These are phyloP conservation scores for Clarias gariepinus DNA, from an alignment of 2,113 vertebrate genomes.

Conservation along the genomic window DNA sequence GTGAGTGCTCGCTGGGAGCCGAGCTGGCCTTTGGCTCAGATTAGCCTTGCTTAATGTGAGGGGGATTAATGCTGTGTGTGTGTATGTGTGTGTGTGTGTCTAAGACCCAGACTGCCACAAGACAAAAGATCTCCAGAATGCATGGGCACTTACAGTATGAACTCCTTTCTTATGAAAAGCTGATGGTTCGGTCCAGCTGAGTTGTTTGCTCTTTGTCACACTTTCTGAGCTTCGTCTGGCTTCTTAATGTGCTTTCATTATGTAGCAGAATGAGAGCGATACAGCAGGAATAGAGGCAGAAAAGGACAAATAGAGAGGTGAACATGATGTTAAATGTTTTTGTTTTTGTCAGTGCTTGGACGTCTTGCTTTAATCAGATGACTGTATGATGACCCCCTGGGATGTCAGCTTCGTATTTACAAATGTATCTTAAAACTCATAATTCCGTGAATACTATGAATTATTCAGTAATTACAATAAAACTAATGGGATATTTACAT, in stretches of 20 bases:
- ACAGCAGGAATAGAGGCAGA: background rate
- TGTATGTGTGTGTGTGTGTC: background rate
- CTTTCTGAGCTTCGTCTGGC: background rate
- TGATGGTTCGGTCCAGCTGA: slow-evolving; percentile 6
- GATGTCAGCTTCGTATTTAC: background rate
- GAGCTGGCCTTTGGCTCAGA: slow-evolving; percentile 44
- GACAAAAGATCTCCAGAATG: slow-evolving; percentile 25
- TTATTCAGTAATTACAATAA: background rate
- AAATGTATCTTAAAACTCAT: background rate
- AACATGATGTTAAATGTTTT: background rate
- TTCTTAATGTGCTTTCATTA: background rate
- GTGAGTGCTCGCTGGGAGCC: slow-evolving; percentile 29
- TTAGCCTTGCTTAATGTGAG: slow-evolving; percentile 45
- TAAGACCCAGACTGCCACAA: background rate
- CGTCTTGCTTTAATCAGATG: background rate
- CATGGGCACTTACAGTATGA: background rate
- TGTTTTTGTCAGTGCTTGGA: background rate
- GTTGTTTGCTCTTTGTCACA: background rate
- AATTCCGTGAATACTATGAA: background rate
- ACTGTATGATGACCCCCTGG: background rate
- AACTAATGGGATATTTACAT: background rate
- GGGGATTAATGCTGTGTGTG: slow-evolving; percentile 33
- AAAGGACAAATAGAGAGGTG: background rate
- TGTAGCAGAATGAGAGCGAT: background rate
- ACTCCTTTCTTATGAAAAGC: background rate